Conservation (phyloP, 2,113 vertebrate species). For the Terrapene triunguis region DNA sequence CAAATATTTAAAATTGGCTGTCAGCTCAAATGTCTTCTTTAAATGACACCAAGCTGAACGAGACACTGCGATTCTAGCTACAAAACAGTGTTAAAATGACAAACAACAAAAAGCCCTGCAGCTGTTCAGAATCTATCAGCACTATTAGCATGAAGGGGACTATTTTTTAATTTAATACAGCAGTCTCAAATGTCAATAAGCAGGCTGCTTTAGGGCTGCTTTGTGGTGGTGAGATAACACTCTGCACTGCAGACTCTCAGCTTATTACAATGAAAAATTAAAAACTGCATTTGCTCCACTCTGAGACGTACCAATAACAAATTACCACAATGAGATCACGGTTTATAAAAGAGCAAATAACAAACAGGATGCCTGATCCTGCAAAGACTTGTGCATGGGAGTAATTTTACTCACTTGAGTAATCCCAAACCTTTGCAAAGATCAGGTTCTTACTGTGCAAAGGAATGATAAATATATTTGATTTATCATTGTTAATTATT, state of each 20-base stretch:
- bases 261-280: background rate
- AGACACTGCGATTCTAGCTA: background rate
- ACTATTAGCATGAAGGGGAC: background rate
- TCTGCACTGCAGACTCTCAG: background rate
- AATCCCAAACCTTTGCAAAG: background rate
- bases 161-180: conserved; percentile 27
- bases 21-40: background rate
- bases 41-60: background rate
- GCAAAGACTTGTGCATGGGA: background rate
- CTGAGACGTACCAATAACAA: background rate
- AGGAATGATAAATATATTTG: background rate
- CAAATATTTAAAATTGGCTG: conserved; percentile 3
- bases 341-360: background rate
- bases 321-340: background rate
- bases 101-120: background rate
- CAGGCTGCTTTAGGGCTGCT: background rate
- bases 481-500: background rate
- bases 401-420: background rate
- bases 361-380: background rate
- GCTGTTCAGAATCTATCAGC: background rate
- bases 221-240: background rate
- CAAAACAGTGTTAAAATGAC: background rate
- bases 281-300: background rate
- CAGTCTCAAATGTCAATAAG: background rate
- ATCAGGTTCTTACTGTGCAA: background rate